Conservation (phyloP, 2,888 invertebrate genomes). For the Campoplex nolae region DNA sequence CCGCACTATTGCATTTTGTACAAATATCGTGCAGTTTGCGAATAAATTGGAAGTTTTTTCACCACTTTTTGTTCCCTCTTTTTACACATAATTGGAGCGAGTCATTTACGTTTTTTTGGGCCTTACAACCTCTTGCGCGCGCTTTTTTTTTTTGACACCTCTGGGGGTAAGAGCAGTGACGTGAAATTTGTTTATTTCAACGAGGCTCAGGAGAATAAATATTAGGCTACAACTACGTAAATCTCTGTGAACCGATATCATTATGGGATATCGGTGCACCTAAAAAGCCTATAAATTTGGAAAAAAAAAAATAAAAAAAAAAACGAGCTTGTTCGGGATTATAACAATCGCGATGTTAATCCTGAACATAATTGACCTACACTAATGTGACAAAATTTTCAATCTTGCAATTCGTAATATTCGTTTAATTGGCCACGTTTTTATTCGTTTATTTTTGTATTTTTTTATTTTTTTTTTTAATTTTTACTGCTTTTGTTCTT, state of each 20-base stretch:
- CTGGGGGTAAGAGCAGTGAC: no score
- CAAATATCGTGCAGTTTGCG: background rate
- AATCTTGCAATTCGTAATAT: slow-evolving; percentile 26
- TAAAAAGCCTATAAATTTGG: slow-evolving; percentile 29
- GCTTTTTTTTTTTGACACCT: background rate
- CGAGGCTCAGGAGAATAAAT: slow-evolving; percentile 25
- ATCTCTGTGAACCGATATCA: slow-evolving; percentile 26
- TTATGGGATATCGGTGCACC: slow-evolving; percentile 25
- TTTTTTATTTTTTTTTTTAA: background rate
- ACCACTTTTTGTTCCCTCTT: background rate
- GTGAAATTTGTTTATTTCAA: background rate
- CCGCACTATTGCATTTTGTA: background rate
- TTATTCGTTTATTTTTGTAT: background rate
- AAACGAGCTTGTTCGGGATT: background rate
- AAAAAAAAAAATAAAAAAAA: background rate
- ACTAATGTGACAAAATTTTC: slow-evolving; percentile 27
- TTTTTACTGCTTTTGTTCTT: background rate
- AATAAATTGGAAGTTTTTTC: background rate
- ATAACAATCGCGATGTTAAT: slow-evolving; percentile 32
- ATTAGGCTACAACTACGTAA: slow-evolving; percentile 30
- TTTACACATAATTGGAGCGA: background rate
- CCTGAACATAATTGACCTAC: slow-evolving; percentile 16
- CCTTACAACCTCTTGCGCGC: background rate
- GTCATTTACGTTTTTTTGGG: background rate
- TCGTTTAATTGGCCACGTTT: slow-evolving; percentile 29